phyloP scores from a whole-genome alignment of 1,140 invertebrate species.

The Euura saliciscinereae region DNA sequence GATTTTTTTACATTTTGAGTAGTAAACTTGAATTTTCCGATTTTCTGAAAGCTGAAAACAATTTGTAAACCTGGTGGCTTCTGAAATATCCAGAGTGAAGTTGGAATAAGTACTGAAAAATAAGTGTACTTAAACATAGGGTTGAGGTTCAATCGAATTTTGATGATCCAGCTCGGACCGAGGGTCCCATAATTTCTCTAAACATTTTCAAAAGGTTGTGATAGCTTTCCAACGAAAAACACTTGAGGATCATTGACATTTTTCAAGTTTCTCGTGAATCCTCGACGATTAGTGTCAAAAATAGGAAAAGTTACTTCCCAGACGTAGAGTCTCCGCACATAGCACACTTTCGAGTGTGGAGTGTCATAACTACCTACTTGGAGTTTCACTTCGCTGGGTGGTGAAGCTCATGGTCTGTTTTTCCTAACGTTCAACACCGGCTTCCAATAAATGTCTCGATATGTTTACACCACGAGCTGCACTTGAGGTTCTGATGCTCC shows the following conservation, averaged over 20 bases:
- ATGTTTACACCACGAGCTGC: not conserved
- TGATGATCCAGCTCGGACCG: too few relatives aligned
- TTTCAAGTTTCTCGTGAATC: not conserved
- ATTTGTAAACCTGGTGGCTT: too few relatives aligned
- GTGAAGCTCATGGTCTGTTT: not conserved
- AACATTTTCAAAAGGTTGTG: too few relatives aligned
- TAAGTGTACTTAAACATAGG: too few relatives aligned
- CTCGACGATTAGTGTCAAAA: conserved; percentile 1
- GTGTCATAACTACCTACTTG: not conserved
- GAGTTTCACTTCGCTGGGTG: not conserved
- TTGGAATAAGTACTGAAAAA: too few relatives aligned
- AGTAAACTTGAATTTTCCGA: too few relatives aligned
- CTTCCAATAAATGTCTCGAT: conserved; percentile 1
- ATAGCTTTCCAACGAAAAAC: not conserved
- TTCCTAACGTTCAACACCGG: not conserved
- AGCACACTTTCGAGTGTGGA: not conserved
- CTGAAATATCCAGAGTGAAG: too few relatives aligned
- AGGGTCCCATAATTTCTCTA: too few relatives aligned
- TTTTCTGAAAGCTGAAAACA: too few relatives aligned
- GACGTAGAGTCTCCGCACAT: not conserved
- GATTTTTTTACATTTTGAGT: too few relatives aligned
- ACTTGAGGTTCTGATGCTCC: not conserved
- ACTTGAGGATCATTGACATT: not conserved
- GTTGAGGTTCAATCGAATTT: too few relatives aligned
- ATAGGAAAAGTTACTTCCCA: not conserved